Evolutionary conservation across 2,888 invertebrate genomes (phyloP).

Genomic region (Carcina quercana): DNA sequence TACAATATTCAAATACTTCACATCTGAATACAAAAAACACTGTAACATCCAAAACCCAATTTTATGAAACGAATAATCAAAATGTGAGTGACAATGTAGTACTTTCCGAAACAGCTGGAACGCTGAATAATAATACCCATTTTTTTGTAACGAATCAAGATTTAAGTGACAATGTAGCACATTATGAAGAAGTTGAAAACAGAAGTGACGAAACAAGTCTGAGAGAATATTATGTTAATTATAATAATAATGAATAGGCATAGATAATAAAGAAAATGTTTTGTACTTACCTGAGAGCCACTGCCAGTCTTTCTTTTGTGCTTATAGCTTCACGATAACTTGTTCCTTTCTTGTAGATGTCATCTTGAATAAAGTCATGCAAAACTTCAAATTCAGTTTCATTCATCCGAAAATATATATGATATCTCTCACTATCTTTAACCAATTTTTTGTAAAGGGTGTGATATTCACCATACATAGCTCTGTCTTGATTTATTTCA

Average conservation of each 20-base stretch:
- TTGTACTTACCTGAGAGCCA: slow-evolving; percentile 7
- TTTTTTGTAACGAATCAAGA: slow-evolving; percentile 5
- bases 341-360: slow-evolving; percentile 11
- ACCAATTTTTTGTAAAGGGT: neutral
- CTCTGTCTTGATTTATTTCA: neutral
- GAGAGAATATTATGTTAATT: slow-evolving; percentile 5
- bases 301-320: slow-evolving; percentile 8
- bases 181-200: neutral
- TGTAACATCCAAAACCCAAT: slow-evolving; percentile 2
- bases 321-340: slow-evolving; percentile 9
- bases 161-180: slow-evolving; percentile 7
- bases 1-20: slow-evolving; percentile 7
- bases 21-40: slow-evolving; percentile 6
- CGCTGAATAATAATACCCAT: slow-evolving; percentile 1
- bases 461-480: neutral
- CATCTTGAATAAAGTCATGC: slow-evolving; percentile 12
- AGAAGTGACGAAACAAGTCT: slow-evolving; percentile 3
- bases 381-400: slow-evolving; percentile 11
- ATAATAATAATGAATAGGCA: neutral
- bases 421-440: neutral
- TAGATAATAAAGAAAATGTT: slow-evolving; percentile 3
- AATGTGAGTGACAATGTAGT: slow-evolving; percentile 9
- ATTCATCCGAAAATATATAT: slow-evolving; percentile 9
- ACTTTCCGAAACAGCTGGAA: slow-evolving; percentile 6
- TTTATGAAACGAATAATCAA: slow-evolving; percentile 9